phyloP scores from a whole-genome alignment of 2,888 invertebrate species.

The Lasioglossum pauxillum region DNA sequence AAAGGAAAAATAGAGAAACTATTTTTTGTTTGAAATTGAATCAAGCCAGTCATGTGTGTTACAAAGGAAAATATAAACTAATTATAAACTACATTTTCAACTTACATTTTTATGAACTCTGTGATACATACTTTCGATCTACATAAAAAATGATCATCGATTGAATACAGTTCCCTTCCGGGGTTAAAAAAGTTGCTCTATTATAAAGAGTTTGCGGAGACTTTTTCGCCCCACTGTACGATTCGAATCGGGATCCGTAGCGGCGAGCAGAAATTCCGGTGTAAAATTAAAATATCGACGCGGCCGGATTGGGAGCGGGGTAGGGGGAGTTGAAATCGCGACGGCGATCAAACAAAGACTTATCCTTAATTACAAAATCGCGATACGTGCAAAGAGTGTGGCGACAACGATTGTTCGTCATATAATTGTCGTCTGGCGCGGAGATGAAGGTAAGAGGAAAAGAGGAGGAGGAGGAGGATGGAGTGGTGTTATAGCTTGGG shows the following conservation, averaged over 20 bases:
- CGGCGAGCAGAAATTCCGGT: neutral
- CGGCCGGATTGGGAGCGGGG: neutral
- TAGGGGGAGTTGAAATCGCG: neutral
- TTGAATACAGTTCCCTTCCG: too few species aligned
- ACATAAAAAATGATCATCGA: too few species aligned
- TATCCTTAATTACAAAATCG: conserved; percentile 43
- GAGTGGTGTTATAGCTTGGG: neutral
- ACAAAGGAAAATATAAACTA: too few species aligned
- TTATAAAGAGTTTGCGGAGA: neutral
- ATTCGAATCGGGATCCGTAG: neutral
- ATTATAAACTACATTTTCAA: too few species aligned
- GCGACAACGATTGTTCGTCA: conserved; percentile 42
- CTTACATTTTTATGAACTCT: too few species aligned
- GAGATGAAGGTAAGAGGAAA: neutral
- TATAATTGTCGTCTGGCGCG: conserved; percentile 63
- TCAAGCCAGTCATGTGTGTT: too few species aligned
- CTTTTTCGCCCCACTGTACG: neutral
- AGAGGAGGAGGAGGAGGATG: neutral
- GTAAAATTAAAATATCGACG: neutral
- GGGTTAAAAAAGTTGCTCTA: neutral
- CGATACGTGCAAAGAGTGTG: conserved; percentile 14
- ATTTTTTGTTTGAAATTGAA: too few species aligned
- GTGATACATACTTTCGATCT: too few species aligned
- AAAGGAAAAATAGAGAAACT: too few species aligned
- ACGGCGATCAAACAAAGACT: conserved; percentile 20